phyloP scores from a whole-genome alignment of 2,888 invertebrate species.

The Drosophila kokeensis region DNA sequence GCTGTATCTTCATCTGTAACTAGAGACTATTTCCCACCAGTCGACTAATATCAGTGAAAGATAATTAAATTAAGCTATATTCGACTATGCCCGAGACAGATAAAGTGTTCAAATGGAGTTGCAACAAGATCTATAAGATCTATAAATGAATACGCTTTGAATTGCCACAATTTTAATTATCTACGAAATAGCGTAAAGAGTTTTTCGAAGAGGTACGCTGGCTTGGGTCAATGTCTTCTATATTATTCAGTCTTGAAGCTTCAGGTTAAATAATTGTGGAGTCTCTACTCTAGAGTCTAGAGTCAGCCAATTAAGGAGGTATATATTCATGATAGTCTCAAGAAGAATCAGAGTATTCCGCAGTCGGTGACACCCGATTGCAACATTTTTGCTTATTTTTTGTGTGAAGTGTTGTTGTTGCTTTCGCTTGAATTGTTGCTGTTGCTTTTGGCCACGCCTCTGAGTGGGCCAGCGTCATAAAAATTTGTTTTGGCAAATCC shows the following conservation, averaged over 20 bases:
- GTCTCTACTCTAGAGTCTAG: background rate
- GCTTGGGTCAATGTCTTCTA: background rate
- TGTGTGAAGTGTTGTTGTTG: constrained; percentile 15
- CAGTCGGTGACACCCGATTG: background rate
- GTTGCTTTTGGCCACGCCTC: constrained; percentile 36
- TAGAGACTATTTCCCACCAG: background rate
- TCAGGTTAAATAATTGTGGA: fast-evolving
- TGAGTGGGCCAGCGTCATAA: constrained; percentile 48
- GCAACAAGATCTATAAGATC: background rate
- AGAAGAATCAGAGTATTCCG: background rate
- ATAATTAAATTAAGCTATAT: background rate
- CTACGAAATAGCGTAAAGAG: too few species aligned
- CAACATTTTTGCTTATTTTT: background rate
- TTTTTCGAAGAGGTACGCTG: too few species aligned
- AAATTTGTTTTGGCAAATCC: constrained; percentile 58
- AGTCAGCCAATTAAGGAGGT: background rate
- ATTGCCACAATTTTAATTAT: background rate
- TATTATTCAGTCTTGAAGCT: too few species aligned
- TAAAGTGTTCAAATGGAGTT: background rate
- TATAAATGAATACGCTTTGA: background rate
- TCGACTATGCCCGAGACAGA: background rate
- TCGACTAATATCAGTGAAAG: background rate
- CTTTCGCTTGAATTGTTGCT: background rate
- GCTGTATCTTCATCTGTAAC: background rate
- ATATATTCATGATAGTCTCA: background rate